Evolutionary conservation across 2,113 vertebrate genomes (phyloP), one percentile per base, ranked within the genome.

Genomic region (Ascaphus truei): DNA sequence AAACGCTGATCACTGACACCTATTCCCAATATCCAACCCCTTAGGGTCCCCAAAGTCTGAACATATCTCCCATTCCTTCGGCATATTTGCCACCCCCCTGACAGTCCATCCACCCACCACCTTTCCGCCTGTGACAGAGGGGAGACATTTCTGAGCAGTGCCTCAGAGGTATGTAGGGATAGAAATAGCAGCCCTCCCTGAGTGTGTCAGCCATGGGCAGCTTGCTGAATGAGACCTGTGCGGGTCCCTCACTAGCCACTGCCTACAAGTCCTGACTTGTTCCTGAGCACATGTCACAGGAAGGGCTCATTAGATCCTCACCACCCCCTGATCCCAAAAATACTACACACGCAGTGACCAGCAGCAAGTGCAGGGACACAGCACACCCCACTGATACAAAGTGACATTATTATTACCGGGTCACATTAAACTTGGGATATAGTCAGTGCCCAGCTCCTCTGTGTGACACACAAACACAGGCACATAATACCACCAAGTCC

Each of bases 181-280:
- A 5, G 20, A n/a, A 11, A 33, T 34, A 11, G 31, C 5, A 13
- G 36, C 36, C 12, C n/a, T n/a, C 5, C 2, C n/a, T 16, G 39
- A 11, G 31, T 22, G 12, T 5, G 33, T 33, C 20, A n/a, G n/a
- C n/a, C n/a, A n/a, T n/a, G n/a, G n/a, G n/a, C n/a, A n/a, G n/a
- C n/a, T n/a, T n/a, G n/a, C n/a, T n/a, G n/a, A n/a, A n/a, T 12
- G 53, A 11, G 18, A 13, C 18, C 20, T 51, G 8, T 3, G 30
- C 29, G 10, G 18, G n/a, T n/a, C n/a, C n/a, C n/a, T n/a, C 31
- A 11, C 27, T 51, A 10, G 1, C 22, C 48, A 16, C 57, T 41
- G 57, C 25, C 55, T 60, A 60, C 57, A 60, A 60, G 57, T 36
- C 57, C 57, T 16, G 57, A 60, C 57, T 60, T 60, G 57, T 43